Evolutionary conservation across 2,888 invertebrate genomes (phyloP).

Genomic region (Hypsopygia costalis): DNA sequence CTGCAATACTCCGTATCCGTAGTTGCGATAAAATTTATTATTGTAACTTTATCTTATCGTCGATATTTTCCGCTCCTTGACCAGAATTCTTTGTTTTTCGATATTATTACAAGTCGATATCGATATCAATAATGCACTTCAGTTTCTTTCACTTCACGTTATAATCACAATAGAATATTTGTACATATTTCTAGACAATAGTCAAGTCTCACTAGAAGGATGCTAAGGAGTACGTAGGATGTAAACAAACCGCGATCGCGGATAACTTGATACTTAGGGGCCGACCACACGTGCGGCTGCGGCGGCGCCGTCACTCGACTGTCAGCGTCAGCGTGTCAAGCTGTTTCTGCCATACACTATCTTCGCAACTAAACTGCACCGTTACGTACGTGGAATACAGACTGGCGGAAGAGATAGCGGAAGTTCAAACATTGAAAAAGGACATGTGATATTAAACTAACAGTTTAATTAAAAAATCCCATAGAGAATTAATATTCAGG

Average conservation of each 20-base stretch:
- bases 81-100: conserved; percentile 47
- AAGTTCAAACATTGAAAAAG: no score
- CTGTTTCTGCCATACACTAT: conserved; percentile 41
- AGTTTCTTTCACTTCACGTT: conserved; percentile 7
- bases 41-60: conserved; percentile 60
- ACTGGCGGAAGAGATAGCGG: conserved; percentile 21
- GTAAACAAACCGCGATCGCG: not conserved
- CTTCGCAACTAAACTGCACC: conserved; percentile 52
- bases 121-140: conserved; percentile 1
- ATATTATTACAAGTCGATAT: conserved; percentile 7
- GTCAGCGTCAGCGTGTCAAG: conserved; percentile 31
- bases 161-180: conserved; percentile 7
- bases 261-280: not conserved
- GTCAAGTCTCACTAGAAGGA: no score
- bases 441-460: no score
- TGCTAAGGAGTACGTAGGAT: not conserved
- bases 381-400: conserved; percentile 31
- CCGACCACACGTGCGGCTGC: conserved; percentile 39
- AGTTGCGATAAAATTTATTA: conserved; percentile 48
- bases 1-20: conserved; percentile 40
- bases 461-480: no score
- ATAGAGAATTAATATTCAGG: no score
- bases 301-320: conserved; percentile 42
- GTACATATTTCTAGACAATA: not conserved
- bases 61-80: conserved; percentile 58